Evolutionary conservation across 2,113 vertebrate genomes (phyloP).

Genomic region (Cyanistes caeruleus): DNA sequence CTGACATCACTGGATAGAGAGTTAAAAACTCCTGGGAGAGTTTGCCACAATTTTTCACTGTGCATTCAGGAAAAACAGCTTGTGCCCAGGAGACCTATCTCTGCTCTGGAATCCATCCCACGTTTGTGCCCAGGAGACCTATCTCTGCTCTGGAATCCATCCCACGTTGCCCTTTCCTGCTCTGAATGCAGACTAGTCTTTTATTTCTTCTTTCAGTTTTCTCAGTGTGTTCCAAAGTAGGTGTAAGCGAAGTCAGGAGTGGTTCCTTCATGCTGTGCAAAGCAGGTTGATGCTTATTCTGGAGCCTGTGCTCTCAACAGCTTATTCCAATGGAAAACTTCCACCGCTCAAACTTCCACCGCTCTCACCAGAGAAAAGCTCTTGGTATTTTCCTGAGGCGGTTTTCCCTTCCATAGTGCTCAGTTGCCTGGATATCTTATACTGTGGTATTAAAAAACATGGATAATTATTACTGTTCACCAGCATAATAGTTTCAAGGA

Average conservation of each 20-base stretch:
- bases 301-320: neutral
- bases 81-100: neutral
- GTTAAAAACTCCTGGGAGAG: neutral
- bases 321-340: neutral
- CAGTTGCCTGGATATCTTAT: neutral
- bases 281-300: neutral
- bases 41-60: neutral
- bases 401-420: neutral
- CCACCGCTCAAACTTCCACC: neutral
- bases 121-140: neutral
- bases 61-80: neutral
- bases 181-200: no score
- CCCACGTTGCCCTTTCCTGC: neutral
- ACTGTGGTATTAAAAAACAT: neutral
- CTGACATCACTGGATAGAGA: neutral
- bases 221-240: neutral
- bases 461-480: neutral
- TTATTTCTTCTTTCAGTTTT: neutral
- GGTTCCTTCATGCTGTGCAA: accelerated
- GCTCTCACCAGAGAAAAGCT: neutral
- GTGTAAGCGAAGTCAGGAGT: neutral
- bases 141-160: neutral
- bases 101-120: neutral
- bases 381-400: accelerated
- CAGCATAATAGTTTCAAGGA: neutral